Evolutionary conservation across 2,888 invertebrate genomes (phyloP), one percentile per base, ranked within the genome.

Genomic region (Chymomyza amoena): DNA sequence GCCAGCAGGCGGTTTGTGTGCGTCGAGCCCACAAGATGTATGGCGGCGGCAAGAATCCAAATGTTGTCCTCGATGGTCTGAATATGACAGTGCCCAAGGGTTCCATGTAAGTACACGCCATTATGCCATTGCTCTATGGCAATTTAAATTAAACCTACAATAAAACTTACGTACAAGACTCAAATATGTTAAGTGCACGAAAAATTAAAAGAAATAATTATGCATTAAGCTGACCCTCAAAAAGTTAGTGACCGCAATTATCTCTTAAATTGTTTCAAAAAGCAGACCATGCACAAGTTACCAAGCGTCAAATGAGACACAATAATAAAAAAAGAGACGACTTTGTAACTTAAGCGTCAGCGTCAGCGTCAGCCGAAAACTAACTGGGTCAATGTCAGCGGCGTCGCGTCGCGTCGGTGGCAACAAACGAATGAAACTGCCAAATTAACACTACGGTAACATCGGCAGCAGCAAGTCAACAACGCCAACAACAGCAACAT

Each of bases 71-170:
- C 66, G 96, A 97, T 90, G 96, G 96, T 28, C 93, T 98, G 66
- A 97, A 97, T 89, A 97, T 98, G 96, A 97, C 97, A 18, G 98
- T 98, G 57, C 96, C 97, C 25, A 97, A 97, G 90, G 97, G 97
- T 64, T 93, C 95, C 61, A 97, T 97, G 97, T 97, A 93, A 95
- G 95, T 94, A 75, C 39, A 59, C 18, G 32, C 54, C 54, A 15
- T 16, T 63, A 51, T 5, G n/a, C 6, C 32, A 15, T 50, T 13
- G 15, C 28, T 16, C 32, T 9, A 50, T 64, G 16, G 54, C 39
- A n/a, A 64, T 16, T 56, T 56, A n/a, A 20, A 20, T 56, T 32
- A 32, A 7, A 32, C 0, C 32, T 9, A 5, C 6, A 32, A 32
- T 7, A 2, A 32, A 32, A 32, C 4, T 32, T 25, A 25, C 25